Evolutionary conservation across 2,797 vertebrate genomes (phyloP), one percentile per base, ranked within the genome.

Genomic region (Pyrocephalus nanus): DNA sequence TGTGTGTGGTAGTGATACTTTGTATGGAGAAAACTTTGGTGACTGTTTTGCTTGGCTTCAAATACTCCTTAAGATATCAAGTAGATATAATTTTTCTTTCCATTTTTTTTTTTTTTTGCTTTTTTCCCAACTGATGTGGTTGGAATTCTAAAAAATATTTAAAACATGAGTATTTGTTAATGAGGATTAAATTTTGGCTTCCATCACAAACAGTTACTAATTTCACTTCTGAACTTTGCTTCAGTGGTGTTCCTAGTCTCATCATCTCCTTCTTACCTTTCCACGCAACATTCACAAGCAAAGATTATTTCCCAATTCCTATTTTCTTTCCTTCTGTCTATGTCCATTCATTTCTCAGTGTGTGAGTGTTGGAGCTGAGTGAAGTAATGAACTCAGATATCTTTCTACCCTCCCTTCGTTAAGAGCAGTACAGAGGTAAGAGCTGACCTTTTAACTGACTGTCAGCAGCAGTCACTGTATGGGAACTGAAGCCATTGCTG

Each of bases 141-240:
- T 93, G 75, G 65, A 23, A 80, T 88, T 95, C 86, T 11, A 80
- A 60, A 72, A 80, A 77, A 77, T 21, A 54, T 78, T 93, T 83
- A 72, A 86, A 95, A 58, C 9, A 42, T 6, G 5, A 45, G 64
- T 77, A 20, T 92, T 88, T 36, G 30, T 30, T 91, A 80, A 73
- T 64, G 32, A 50, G 64, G 57, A 34, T 45, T 62, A 50, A 42
- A 77, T 75, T 85, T 62, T 70, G 12, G 8, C 54, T 92, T 88
- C 60, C 34, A 36, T 93, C 26, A 22, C n/a, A 64, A 73, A 45
- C 32, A 34, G 51, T 84, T 86, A 75, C 23, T 90, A 27, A 73
- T 85, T 79, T 79, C 25, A 19, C 27, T 80, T 76, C 69, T 91
- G 76, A 51, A 70, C 43, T 83, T 94, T 50, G 21, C 25, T 79